Conservation (phyloP, 2,113 vertebrate genomes). For the Castor canadensis region DNA sequence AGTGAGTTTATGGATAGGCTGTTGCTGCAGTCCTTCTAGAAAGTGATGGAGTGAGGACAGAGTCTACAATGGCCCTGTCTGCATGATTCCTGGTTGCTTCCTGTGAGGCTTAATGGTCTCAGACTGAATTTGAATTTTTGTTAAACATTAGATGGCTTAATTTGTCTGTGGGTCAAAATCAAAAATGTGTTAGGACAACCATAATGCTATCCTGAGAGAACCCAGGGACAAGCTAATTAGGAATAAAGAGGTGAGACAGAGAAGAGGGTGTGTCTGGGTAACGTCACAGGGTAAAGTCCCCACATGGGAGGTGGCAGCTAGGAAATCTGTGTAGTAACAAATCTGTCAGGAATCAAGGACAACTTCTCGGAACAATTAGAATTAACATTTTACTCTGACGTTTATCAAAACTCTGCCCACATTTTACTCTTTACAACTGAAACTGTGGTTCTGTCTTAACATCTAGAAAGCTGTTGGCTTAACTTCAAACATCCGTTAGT, state of each 20-base stretch:
- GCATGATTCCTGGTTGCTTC: not conserved
- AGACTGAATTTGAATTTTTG: constrained; percentile 34
- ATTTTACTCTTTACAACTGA: constrained; percentile 43
- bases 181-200: constrained; percentile 78
- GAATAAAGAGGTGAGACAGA: constrained; percentile 83
- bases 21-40: not conserved
- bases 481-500: not conserved
- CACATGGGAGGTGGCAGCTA: constrained; percentile 82
- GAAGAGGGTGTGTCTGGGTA: constrained; percentile 82
- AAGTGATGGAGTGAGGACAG: not conserved
- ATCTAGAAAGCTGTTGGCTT: not conserved
- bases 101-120: constrained; percentile 49
- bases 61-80: not conserved
- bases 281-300: constrained; percentile 80
- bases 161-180: constrained; percentile 75
- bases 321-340: constrained; percentile 86
- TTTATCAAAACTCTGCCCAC: constrained; percentile 61
- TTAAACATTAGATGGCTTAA: constrained; percentile 74
- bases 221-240: constrained; percentile 83
- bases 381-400: constrained; percentile 79
- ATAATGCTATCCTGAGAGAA: constrained; percentile 84
- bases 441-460: not conserved
- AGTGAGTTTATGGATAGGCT: not conserved
- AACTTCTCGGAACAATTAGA: constrained; percentile 79
- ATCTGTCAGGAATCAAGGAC: constrained; percentile 83